phyloP scores from a whole-genome alignment of 2,113 vertebrate genomes.

The Paramisgurnus dabryanus region DNA sequence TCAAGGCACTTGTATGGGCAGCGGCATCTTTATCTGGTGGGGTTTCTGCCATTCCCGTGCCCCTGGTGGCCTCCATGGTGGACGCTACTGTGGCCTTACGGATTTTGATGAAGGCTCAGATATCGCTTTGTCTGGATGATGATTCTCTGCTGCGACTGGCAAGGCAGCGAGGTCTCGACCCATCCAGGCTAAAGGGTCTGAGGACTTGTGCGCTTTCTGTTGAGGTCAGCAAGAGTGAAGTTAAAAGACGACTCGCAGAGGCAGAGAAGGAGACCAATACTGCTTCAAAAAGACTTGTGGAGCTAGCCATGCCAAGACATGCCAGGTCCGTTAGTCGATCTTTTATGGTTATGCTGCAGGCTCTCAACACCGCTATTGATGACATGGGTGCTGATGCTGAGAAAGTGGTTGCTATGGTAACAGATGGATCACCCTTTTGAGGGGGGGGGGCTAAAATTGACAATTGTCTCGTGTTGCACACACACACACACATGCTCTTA shows the following conservation, averaged over 20 bases:
- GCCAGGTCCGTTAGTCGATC: slow-evolving; percentile 67
- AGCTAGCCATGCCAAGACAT: slow-evolving; percentile 70
- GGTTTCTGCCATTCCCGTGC: slow-evolving; percentile 68
- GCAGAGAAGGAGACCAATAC: slow-evolving; percentile 65
- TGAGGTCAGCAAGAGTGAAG: slow-evolving; percentile 68
- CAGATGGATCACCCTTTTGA: not conserved
- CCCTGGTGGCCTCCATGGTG: slow-evolving; percentile 73
- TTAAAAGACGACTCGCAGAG: slow-evolving; percentile 63
- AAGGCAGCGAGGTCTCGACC: slow-evolving; percentile 50
- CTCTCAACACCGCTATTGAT: slow-evolving; percentile 66
- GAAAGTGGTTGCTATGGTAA: slow-evolving; percentile 60
- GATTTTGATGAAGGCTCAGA: slow-evolving; percentile 67
- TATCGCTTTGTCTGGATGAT: slow-evolving; percentile 69
- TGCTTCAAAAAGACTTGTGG: slow-evolving; percentile 56
- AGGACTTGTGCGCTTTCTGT: slow-evolving; percentile 64
- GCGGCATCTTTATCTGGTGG: slow-evolving; percentile 73
- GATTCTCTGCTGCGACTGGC: slow-evolving; percentile 66
- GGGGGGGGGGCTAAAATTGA: too few species aligned
- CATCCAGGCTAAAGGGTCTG: slow-evolving; percentile 59
- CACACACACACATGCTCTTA: too few species aligned
- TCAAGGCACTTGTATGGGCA: slow-evolving; percentile 71
- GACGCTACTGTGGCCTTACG: slow-evolving; percentile 66
- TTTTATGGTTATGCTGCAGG: slow-evolving; percentile 69
- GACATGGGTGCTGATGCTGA: slow-evolving; percentile 72
- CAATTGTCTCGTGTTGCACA: too few species aligned